Percentiles rank a stretch among this genome's conserved stretches.
These are phyloP conservation scores for Azemiops feae DNA, from an alignment of 2,113 vertebrate genomes.

Conservation along the genomic window DNA sequence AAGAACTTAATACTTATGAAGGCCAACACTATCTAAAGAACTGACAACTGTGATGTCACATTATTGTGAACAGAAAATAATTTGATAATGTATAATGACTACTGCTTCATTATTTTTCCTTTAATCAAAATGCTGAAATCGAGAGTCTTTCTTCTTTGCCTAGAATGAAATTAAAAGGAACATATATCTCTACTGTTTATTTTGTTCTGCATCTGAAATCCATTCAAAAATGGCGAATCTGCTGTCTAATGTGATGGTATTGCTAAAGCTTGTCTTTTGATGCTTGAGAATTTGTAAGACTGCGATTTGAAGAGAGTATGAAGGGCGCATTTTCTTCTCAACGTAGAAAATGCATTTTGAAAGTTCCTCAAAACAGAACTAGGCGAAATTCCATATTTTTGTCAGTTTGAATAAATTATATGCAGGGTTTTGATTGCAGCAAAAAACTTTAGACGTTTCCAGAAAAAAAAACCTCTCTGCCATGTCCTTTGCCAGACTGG, in stretches of 20 bases:
- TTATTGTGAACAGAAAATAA: neutral
- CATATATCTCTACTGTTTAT: neutral
- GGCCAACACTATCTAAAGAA: neutral
- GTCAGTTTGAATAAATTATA: neutral
- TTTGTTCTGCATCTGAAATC: neutral
- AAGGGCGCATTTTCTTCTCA: neutral
- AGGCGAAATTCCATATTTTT: neutral
- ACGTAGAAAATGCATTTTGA: neutral
- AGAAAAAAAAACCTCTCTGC: neutral
- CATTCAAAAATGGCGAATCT: no score
- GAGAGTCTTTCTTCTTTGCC: neutral
- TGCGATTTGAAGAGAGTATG: neutral
- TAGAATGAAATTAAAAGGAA: neutral
- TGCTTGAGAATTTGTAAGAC: neutral
- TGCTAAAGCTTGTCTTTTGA: neutral
- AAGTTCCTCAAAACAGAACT: neutral
- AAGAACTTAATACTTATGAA: neutral
- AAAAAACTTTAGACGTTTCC: neutral
- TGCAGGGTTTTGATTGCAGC: neutral
- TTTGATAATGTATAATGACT: neutral
- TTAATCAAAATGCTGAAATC: neutral
- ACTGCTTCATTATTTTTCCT: neutral
- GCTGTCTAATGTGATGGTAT: neutral
- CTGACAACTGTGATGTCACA: neutral
- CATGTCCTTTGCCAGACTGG: neutral